Evolutionary conservation across 64 coral and sea anemone species (phyloP), one percentile per base, ranked within the genome.

Genomic region (Pocillopora verrucosa): DNA sequence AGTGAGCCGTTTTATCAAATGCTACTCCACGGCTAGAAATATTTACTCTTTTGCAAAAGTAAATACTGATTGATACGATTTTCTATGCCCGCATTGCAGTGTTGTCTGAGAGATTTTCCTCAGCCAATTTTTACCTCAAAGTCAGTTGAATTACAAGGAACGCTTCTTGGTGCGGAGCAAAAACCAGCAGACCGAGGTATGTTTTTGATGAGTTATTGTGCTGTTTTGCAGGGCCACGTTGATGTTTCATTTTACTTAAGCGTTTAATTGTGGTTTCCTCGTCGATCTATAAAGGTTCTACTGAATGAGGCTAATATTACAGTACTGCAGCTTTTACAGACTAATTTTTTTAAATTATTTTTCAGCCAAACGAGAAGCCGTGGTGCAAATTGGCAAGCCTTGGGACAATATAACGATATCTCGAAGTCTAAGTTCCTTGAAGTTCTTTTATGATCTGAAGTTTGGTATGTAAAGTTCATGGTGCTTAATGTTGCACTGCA

Each of bases 361-460:
- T 70, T 26, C 60, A 99, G 97, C 94, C 36, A 95, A 93, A 75
- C 90, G 90, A 76, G 85, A 92, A n/a, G 82, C 94, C 22, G 82
- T 91, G 1, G 83, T 99, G 16, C 61, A 80, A 20, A 93, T 99
- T 73, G 62, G 68, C 24, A 56, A 93, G 65, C 97, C 97, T 7
- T 99, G 97, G 97, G 89, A 80, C 16, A 76, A 95, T 57, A 65
- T 95, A 78, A 78, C 58, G 16, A 86, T 99, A 20, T 92, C 89
- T 17, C 79, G 97, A 60, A 95, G 85, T 87, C 76, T 99, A 15
- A 93, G 88, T 36, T 83, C 94, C 25, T 76, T 99, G 5, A 99
- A 99, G 75, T 99, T 77, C 81, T 99, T 88, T 73, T 95, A 99
- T 61, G 97, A 99, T 86, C 73, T 99, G 38, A 87, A 93, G 36